phyloP scores from a whole-genome alignment of 2,888 invertebrate genomes.

The Drosophila fulvimacula region DNA sequence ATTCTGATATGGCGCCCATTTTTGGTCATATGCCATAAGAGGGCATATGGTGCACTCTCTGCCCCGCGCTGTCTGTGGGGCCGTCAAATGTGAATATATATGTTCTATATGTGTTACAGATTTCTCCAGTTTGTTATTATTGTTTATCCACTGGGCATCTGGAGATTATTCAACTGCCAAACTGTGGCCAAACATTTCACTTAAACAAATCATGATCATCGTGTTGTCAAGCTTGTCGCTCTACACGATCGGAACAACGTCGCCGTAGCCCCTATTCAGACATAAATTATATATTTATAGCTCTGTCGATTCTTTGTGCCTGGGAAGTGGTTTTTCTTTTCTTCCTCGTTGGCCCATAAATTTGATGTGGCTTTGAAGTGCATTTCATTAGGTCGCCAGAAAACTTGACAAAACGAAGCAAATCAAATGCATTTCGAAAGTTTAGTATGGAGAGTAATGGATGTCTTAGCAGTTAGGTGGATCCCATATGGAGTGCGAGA shows the following conservation, averaged over 20 bases:
- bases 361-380: constrained; percentile 46
- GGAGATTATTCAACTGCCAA: constrained; percentile 47
- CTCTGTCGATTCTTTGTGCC: constrained; percentile 23
- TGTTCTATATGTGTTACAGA: constrained; percentile 16
- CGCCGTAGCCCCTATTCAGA: constrained; percentile 48
- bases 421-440: constrained; percentile 8
- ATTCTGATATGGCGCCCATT: constrained; percentile 54
- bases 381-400: constrained; percentile 17
- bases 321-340: constrained; percentile 34
- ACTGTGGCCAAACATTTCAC: constrained; percentile 65
- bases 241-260: constrained; percentile 19
- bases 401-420: constrained; percentile 2
- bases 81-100: constrained; percentile 45
- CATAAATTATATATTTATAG: constrained; percentile 72
- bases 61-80: constrained; percentile 1
- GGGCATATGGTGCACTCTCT: constrained; percentile 28
- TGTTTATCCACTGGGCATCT: constrained; percentile 40
- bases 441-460: not conserved
- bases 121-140: constrained; percentile 23
- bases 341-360: constrained; percentile 38
- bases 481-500: not conserved
- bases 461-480: not conserved
- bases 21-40: constrained; percentile 44
- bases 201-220: constrained; percentile 70
- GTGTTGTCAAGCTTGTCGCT: constrained; percentile 43